Percentiles rank a stretch among this genome's conserved stretches.
Conservation (phyloP, 1,140 invertebrate species). For the Drosophila tsacasi region DNA sequence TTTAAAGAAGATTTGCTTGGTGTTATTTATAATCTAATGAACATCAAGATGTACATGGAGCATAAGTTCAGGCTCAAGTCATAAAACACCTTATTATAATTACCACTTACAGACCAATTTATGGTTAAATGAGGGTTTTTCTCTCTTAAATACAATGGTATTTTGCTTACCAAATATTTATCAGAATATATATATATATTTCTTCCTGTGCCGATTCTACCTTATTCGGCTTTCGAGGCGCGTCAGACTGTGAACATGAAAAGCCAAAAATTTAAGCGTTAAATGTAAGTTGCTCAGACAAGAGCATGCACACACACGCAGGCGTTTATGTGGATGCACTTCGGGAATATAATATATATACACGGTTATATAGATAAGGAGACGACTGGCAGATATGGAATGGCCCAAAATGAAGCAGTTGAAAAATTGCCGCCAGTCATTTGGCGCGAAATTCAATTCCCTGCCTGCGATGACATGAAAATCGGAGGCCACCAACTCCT, state of each 20-base stretch:
- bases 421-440: slow-evolving; percentile 79
- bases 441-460: slow-evolving; percentile 83
- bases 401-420: slow-evolving; percentile 69
- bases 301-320: slow-evolving; percentile 28
- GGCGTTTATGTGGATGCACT: slow-evolving; percentile 28
- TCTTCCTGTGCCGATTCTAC: slow-evolving; percentile 8
- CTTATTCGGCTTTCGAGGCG: slow-evolving; percentile 61
- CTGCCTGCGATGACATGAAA: slow-evolving; percentile 79
- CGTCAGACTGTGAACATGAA: slow-evolving; percentile 80
- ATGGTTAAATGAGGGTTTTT: neutral
- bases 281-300: slow-evolving; percentile 74
- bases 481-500: slow-evolving; percentile 31
- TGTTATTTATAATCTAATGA: neutral
- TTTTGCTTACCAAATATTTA: neutral
- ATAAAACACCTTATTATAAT: neutral
- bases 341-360: slow-evolving; percentile 22
- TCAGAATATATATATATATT: neutral
- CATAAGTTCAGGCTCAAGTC: neutral
- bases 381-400: slow-evolving; percentile 54
- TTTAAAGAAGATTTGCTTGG: neutral
- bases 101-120: neutral
- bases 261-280: slow-evolving; percentile 78
- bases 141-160: neutral
- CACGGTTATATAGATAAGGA: slow-evolving; percentile 34
- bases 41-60: neutral